These are phyloP conservation scores for Exaiptasia diaphana DNA, from an alignment of 64 coral and sea anemone species.

Conservation along the genomic window DNA sequence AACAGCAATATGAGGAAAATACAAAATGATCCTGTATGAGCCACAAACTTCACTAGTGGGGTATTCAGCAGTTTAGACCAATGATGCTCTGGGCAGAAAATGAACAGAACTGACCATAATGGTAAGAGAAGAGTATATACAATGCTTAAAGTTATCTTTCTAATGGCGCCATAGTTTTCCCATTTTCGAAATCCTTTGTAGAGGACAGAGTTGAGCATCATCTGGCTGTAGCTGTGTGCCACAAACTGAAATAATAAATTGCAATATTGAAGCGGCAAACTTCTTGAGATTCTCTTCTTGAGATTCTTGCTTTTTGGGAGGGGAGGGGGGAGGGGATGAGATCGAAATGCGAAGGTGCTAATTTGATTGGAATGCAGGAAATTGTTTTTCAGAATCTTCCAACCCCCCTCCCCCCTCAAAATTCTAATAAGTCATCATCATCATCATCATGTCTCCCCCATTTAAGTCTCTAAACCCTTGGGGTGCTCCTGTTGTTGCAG, in stretches of 20 bases:
- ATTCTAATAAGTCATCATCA: too few relatives aligned
- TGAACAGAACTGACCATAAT: conserved; percentile 36
- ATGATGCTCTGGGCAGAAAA: conserved; percentile 38
- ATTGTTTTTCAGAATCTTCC: too few relatives aligned
- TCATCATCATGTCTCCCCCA: too few relatives aligned
- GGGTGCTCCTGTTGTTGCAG: too few relatives aligned
- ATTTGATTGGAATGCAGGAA: too few relatives aligned
- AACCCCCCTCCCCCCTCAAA: too few relatives aligned
- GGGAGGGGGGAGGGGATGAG: too few relatives aligned
- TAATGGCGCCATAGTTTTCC: conserved; percentile 32
- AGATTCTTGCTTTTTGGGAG: too few relatives aligned
- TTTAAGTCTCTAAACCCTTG: too few relatives aligned
- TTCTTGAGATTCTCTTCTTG: too few relatives aligned
- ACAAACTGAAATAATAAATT: conserved; percentile 67
- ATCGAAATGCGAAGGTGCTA: too few relatives aligned
- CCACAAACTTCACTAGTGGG: conserved; percentile 76
- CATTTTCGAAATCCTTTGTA: conserved; percentile 54
- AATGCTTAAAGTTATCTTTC: conserved; percentile 2
- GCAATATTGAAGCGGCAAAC: too few relatives aligned
- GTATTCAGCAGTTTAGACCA: conserved; percentile 23
- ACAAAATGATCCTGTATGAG: conserved; percentile 63
- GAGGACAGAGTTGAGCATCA: conserved; percentile 84
- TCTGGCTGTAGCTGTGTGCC: conserved; percentile 79
- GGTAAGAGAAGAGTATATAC: conserved; percentile 39
- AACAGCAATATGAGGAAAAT: conserved; percentile 61